These are phyloP conservation scores for Oryzias javanicus DNA, from an alignment of 2,113 vertebrate genomes.

Conservation along the genomic window DNA sequence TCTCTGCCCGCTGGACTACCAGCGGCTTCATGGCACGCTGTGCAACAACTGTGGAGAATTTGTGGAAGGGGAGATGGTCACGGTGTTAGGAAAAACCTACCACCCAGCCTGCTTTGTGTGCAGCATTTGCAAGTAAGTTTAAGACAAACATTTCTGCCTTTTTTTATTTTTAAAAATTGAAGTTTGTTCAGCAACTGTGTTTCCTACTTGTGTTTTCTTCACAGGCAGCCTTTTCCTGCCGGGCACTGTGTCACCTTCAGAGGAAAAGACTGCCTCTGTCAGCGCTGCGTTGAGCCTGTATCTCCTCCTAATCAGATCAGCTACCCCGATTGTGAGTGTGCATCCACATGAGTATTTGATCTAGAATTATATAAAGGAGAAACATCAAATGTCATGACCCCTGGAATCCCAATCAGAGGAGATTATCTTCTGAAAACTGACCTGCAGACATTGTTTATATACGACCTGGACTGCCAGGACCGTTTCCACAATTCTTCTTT, in stretches of 20 bases:
- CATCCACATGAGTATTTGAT: background rate
- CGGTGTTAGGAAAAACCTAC: slow-evolving; percentile 92
- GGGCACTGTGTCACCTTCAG: slow-evolving; percentile 96
- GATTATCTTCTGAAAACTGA: slow-evolving; percentile 1
- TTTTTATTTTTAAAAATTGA: background rate
- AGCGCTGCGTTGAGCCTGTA: slow-evolving; percentile 86
- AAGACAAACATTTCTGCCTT: background rate
- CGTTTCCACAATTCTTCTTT: too few relatives aligned
- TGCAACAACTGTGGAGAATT: slow-evolving; percentile 91
- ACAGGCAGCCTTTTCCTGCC: slow-evolving; percentile 89
- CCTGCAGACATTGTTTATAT: too few relatives aligned
- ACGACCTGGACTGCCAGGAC: too few relatives aligned
- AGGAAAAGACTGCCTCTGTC: slow-evolving; percentile 93
- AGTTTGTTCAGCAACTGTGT: background rate
- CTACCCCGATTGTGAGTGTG: slow-evolving; percentile 87
- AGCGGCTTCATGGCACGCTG: slow-evolving; percentile 91
- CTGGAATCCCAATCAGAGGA: slow-evolving; percentile 12
- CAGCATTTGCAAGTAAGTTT: slow-evolving; percentile 89
- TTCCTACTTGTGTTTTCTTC: background rate
- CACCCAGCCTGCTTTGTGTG: slow-evolving; percentile 96
- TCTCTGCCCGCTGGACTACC: slow-evolving; percentile 95
- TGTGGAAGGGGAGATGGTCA: slow-evolving; percentile 94
- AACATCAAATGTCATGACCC: slow-evolving; percentile 15
- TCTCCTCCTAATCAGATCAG: slow-evolving; percentile 78
- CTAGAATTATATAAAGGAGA: slow-evolving; percentile 2